Evolutionary conservation across 2,113 vertebrate species (phyloP).

Genomic region (Elachura formosa): DNA sequence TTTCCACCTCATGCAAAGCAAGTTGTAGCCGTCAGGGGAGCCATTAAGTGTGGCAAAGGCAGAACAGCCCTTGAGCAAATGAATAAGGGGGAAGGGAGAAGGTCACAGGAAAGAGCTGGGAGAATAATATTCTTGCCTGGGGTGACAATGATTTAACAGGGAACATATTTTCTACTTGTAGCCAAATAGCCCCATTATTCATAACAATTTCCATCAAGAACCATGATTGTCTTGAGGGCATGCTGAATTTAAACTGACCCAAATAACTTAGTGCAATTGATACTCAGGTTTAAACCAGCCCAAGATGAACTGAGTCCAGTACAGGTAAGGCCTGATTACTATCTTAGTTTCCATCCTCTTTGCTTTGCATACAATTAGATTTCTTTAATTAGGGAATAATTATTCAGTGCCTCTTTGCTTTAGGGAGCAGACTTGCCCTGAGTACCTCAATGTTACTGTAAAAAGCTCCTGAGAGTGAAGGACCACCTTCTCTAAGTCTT

Average conservation of each 20-base stretch:
- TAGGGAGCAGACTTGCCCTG: background rate
- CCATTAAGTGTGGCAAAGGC: background rate
- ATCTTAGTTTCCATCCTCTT: background rate
- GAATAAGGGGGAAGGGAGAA: background rate
- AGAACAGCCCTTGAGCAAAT: background rate
- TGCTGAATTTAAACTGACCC: slow-evolving; percentile 55
- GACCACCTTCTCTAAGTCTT: background rate
- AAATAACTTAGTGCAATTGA: slow-evolving; percentile 5
- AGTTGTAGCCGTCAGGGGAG: background rate
- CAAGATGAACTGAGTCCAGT: background rate
- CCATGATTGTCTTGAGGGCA: slow-evolving; percentile 38
- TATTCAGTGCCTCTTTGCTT: background rate
- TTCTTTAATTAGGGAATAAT: background rate
- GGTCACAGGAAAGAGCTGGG: background rate
- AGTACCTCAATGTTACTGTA: background rate
- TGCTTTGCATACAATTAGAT: background rate
- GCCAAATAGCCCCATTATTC: slow-evolving; percentile 48
- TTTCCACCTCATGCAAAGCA: background rate
- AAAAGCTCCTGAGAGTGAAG: background rate
- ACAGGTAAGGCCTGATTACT: background rate
- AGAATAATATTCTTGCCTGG: slow-evolving; percentile 34
- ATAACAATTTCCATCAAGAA: slow-evolving; percentile 37
- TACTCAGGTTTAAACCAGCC: slow-evolving; percentile 18
- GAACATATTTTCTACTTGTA: slow-evolving; percentile 44
- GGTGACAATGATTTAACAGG: slow-evolving; percentile 41